phyloP scores from a whole-genome alignment of 2,113 vertebrate species.

The Ondatra zibethicus region DNA sequence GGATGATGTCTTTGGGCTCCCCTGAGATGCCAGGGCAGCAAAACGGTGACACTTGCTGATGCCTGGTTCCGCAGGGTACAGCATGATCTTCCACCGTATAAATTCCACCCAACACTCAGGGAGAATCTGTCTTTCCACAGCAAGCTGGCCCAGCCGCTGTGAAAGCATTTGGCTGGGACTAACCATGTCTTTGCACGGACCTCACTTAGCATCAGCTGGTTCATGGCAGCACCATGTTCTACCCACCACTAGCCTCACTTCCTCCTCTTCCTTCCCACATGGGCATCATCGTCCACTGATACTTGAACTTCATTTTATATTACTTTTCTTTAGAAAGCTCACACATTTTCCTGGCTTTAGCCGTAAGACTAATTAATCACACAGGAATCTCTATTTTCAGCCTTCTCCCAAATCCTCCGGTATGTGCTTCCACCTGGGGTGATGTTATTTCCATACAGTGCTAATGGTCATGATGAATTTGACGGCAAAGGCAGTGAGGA shows the following conservation, averaged over 20 bases:
- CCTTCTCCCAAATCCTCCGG: not conserved
- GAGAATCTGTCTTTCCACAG: not conserved
- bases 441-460: not conserved
- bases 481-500: not conserved
- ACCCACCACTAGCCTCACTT: fast-evolving
- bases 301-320: not conserved
- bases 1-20: not conserved
- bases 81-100: not conserved
- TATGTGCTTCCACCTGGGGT: not conserved
- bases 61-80: not conserved
- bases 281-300: fast-evolving
- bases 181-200: fast-evolving
- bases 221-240: not conserved
- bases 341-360: not conserved
- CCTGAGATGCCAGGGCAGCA: not conserved
- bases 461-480: not conserved
- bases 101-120: not conserved
- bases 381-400: not conserved
- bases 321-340: not conserved
- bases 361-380: not conserved
- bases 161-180: not conserved
- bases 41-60: fast-evolving
- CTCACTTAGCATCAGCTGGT: fast-evolving
- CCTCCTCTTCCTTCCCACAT: not conserved
- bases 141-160: fast-evolving